Percentiles rank a stretch among this genome's conserved stretches.
Conservation (phyloP, 2,888 invertebrate genomes). For the Orthosia gothica region DNA sequence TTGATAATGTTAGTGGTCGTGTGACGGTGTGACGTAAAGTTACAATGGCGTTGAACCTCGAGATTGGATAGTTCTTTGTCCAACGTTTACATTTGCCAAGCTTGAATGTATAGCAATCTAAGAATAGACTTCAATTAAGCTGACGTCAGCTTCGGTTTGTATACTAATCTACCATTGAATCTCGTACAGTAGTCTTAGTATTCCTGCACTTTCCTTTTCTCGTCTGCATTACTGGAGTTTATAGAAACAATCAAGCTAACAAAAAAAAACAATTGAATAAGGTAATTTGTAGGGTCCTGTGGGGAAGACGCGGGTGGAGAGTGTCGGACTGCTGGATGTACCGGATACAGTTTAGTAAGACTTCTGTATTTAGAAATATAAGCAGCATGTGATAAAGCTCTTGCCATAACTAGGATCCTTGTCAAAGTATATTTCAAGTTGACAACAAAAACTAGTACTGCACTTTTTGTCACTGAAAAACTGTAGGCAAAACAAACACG, state of each 20-base stretch:
- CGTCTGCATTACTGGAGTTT: too few species aligned
- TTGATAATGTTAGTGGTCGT: conserved; percentile 27
- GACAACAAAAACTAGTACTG: neutral
- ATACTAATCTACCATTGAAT: neutral
- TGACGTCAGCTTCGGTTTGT: neutral
- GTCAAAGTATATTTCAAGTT: neutral
- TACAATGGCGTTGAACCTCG: conserved; percentile 30
- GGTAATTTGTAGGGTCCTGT: too few species aligned
- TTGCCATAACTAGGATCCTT: neutral
- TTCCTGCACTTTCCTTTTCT: neutral
- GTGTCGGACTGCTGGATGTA: too few species aligned
- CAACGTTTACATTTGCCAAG: conserved; percentile 8
- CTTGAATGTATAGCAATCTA: conserved; percentile 21
- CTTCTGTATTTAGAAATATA: neutral
- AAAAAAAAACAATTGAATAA: too few species aligned
- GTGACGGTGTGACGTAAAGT: conserved; percentile 25
- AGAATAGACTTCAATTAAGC: conserved; percentile 33
- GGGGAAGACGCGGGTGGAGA: too few species aligned
- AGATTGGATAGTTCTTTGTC: conserved; percentile 25
- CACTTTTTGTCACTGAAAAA: neutral
- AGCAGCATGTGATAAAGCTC: neutral
- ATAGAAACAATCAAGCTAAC: too few species aligned
- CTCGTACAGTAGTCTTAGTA: neutral
- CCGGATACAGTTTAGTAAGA: too few species aligned
- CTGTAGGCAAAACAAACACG: conserved; percentile 4